Percentiles rank a stretch among this genome's conserved stretches.
Conservation (phyloP, 2,888 invertebrate species). For the Eustalomyia histrio region DNA sequence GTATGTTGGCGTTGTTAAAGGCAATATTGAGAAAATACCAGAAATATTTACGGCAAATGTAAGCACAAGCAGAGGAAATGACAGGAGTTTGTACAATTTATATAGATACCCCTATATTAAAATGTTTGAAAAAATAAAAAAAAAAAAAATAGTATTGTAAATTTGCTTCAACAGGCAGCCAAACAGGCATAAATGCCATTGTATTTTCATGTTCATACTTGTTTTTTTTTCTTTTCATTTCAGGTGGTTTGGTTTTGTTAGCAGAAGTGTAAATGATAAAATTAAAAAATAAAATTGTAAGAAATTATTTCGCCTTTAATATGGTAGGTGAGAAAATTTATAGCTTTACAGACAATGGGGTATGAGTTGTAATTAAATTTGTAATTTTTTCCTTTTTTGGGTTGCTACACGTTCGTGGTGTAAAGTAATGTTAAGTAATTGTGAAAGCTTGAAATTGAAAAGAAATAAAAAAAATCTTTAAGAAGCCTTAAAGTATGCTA, state of each 20-base stretch:
- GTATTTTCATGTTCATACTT: not conserved
- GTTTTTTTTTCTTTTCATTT: not conserved
- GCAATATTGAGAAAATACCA: conserved; percentile 11
- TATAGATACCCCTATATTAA: not conserved
- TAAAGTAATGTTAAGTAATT: conserved; percentile 3
- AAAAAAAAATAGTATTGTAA: conserved; percentile 8
- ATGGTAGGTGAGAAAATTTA: conserved; percentile 57
- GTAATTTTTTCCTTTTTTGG: conserved; percentile 13
- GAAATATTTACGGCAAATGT: not conserved
- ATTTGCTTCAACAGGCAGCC: conserved; percentile 13
- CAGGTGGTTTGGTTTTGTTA: not conserved
- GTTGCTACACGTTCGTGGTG: not conserved
- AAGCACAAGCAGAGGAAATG: not conserved
- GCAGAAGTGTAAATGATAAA: conserved; percentile 35
- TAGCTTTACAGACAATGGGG: conserved; percentile 47
- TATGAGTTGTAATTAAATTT: conserved; percentile 51
- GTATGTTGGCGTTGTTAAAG: conserved; percentile 45
- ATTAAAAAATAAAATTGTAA: conserved; percentile 9
- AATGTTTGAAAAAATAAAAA: conserved; percentile 7
- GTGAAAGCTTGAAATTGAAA: conserved; percentile 5
- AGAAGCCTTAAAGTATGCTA: not conserved
- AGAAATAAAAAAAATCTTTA: conserved; percentile 14
- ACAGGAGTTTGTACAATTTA: not conserved
- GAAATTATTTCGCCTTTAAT: not conserved
- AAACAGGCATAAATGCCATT: not conserved